Base-by-base conservation (phyloP, 2,113 vertebrate genomes). In the Petromus typicus region DNA sequence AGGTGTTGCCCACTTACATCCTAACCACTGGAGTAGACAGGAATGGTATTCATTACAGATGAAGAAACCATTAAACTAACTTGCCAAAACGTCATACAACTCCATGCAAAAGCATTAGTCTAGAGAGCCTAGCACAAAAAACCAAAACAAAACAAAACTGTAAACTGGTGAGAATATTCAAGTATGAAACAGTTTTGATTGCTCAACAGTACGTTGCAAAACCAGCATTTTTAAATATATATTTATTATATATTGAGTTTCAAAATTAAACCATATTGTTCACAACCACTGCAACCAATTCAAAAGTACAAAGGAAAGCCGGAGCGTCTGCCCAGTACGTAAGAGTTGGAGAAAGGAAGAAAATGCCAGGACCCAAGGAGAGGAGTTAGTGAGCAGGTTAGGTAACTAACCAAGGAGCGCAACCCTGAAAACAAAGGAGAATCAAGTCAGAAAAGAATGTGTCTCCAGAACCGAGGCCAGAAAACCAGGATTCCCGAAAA, bases 271-370 rank as follows among this genome's bases (percentile, higher is more conserved):
- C 34, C 14, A 20, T 59, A 20, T 89, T 80, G 92, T 23, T 80
- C 71, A 2, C 40, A 73, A 84, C 18, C 86, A 94, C 87, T 76
- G 78, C 4, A 85, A 90, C 86, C 34, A 66, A 67, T 63, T 90
- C 1, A 69, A 79, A 75, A 89, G n/a, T 57, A 37, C 56, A 67
- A 85, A 95, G 57, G 61, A 23, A 95, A 89, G 11, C 81, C 34
- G n/a, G 18, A 66, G 14, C 16, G n/a, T 51, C 37, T 94, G 32
- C 63, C 71, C 20, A 54, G 37, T 7, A 3, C n/a, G 32, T 48
- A 32, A 18, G 37, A 56, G 51, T 37, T 64, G 23, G 84, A 16
- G 86, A 54, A 37, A 48, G 43, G 13, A 67, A 30, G 16, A 48
- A 69, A 63, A 59, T 32, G 14, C n/a, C 48, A 57, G n/a, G 63